These are phyloP conservation scores for Diaphora mendica DNA, from an alignment of 2,888 invertebrate genomes.

Conservation along the genomic window DNA sequence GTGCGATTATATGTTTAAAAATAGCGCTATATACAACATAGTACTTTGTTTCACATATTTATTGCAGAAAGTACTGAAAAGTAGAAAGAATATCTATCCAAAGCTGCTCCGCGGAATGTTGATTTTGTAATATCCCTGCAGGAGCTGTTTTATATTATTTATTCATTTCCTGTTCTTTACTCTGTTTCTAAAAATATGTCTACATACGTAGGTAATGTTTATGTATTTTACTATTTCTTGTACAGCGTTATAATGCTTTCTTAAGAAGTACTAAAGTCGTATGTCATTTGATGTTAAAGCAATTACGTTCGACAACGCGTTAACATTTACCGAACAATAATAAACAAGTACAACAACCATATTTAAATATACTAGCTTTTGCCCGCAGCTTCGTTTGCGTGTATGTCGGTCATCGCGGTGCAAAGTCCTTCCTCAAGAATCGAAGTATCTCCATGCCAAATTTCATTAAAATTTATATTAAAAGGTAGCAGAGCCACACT, in stretches of 20 bases:
- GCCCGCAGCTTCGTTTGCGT: no score
- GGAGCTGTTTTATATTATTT: neutral
- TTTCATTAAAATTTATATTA: no score
- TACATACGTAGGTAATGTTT: neutral
- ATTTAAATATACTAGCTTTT: neutral
- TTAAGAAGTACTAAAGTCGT: neutral
- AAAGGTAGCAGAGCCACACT: no score
- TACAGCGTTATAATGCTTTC: neutral
- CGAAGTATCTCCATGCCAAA: no score
- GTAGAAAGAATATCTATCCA: neutral
- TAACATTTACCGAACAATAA: neutral
- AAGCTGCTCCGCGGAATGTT: neutral
- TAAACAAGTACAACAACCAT: neutral
- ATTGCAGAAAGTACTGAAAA: neutral
- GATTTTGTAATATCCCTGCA: neutral
- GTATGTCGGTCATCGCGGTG: no score
- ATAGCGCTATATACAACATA: neutral
- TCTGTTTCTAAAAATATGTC: neutral
- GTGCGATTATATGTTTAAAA: neutral
- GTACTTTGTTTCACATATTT: neutral
- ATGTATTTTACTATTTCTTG: neutral
- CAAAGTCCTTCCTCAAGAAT: no score
- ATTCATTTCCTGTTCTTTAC: neutral
- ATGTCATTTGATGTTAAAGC: neutral
- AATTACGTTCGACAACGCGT: neutral